Evolutionary conservation across 2,888 invertebrate genomes (phyloP), one percentile per base, ranked within the genome.

Genomic region (Yponomeuta sedellus): DNA sequence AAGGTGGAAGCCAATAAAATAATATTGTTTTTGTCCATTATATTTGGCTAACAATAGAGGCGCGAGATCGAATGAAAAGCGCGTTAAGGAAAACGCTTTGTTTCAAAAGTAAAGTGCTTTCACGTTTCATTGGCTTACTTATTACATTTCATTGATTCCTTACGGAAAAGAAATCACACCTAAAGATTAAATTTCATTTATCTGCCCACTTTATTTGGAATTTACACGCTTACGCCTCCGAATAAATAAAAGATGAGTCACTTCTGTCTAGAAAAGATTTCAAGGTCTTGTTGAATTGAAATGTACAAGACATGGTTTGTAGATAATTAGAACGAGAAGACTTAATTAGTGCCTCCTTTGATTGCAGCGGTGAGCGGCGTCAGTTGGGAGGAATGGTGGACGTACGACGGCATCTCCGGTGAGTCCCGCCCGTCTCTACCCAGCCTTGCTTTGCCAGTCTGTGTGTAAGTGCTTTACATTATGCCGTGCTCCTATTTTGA

Each of bases 331-430:
- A 44, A 40, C 52, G 40, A 19, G 19, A 19, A 64, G 80, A 83
- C 76, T 88, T 86, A 87, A 88, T 90, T 86, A 85, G 83, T 81
- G 75, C 67, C 68, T 79, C 82, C 82, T 89, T 83, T 89, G 91
- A 86, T 94, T 94, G 78, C 93, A 96, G 95, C 93, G 79, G 93
- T 94, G 74, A 91, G 92, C 75, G 94, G 94, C 77, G 95, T 96
- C 79, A 97, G 96, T 90, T 97, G 97, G 97, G 97, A 97, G 88
- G 97, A 97, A 92, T 97, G 97, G 97, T 97, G 97, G 97, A 97
- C 97, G 75, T 97, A 97, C 92, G 97, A 97, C 91, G 97, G 97
- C 72, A 97, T 97, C 88, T 97, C 97, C 92, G 97, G 97, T 97
- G 92, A 94, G 94, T 79, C 61, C 66, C 69, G 44, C 44, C 3